Evolutionary conservation across 2,797 vertebrate species (phyloP).

Genomic region (Hypotaenidia okinawae): DNA sequence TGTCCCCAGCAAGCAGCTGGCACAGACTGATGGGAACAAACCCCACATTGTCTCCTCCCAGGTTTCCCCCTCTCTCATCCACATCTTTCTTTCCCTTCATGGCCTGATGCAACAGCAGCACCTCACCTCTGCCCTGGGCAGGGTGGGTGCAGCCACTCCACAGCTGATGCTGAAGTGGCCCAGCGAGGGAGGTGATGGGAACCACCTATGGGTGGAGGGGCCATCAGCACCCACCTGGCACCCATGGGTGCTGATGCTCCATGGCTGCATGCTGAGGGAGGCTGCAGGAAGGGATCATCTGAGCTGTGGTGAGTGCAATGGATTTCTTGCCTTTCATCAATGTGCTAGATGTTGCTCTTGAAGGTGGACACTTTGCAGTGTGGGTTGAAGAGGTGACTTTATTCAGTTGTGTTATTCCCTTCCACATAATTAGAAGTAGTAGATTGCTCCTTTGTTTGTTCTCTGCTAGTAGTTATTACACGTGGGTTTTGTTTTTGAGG

Average conservation of each 20-base stretch:
- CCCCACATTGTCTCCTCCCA: neutral
- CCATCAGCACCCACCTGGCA: no score
- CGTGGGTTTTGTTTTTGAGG: neutral
- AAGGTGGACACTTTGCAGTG: neutral
- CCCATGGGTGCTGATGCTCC: neutral
- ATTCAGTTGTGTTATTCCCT: neutral
- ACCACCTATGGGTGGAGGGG: neutral
- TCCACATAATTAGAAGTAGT: neutral
- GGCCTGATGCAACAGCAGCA: neutral
- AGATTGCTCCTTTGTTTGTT: neutral
- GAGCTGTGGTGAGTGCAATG: neutral
- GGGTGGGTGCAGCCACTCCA: neutral
- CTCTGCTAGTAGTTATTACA: neutral
- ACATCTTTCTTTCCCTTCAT: neutral
- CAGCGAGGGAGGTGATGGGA: neutral
- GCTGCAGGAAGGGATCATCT: neutral
- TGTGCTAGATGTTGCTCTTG: neutral
- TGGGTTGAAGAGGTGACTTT: neutral
- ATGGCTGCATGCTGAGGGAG: neutral
- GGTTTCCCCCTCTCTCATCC: neutral
- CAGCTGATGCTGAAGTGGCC: neutral
- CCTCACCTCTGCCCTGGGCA: accelerated
- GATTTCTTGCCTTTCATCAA: neutral
- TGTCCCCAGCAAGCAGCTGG: neutral
- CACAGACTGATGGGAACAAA: neutral